phyloP scores from a whole-genome alignment of 2,797 vertebrate species.

The Enteromius argenteus region DNA sequence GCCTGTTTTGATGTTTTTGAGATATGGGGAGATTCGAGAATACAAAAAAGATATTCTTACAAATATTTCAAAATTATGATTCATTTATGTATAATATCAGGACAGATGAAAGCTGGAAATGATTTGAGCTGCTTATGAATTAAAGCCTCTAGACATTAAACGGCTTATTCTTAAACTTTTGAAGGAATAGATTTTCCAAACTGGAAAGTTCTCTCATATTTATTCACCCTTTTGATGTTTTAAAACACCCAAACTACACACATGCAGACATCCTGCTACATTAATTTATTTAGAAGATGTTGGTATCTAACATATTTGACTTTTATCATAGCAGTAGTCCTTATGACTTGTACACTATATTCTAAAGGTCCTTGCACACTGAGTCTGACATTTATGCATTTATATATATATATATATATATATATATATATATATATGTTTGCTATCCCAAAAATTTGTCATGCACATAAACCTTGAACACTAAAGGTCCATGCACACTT shows the following conservation, averaged over 20 bases:
- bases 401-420: too few relatives aligned
- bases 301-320: background rate
- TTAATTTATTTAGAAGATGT: background rate
- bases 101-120: background rate
- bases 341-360: background rate
- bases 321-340: background rate
- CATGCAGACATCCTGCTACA: background rate
- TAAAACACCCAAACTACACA: background rate
- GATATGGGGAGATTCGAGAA: background rate
- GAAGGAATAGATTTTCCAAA: background rate
- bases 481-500: too few relatives aligned
- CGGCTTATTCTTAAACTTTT: constrained; percentile 5
- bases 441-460: too few relatives aligned
- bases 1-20: background rate
- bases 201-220: background rate
- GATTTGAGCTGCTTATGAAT: constrained; percentile 7
- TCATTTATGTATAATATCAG: background rate
- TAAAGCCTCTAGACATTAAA: background rate
- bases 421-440: too few relatives aligned
- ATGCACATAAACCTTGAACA: too few relatives aligned
- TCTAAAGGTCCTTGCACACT: background rate
- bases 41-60: background rate
- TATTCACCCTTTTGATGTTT: background rate
- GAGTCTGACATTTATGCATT: too few relatives aligned
- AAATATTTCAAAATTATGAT: background rate